These are phyloP conservation scores for Aurelia sp. DNA, from an alignment of 30 jellyfish, hydroid and myxozoan species.

Conservation along the genomic window DNA sequence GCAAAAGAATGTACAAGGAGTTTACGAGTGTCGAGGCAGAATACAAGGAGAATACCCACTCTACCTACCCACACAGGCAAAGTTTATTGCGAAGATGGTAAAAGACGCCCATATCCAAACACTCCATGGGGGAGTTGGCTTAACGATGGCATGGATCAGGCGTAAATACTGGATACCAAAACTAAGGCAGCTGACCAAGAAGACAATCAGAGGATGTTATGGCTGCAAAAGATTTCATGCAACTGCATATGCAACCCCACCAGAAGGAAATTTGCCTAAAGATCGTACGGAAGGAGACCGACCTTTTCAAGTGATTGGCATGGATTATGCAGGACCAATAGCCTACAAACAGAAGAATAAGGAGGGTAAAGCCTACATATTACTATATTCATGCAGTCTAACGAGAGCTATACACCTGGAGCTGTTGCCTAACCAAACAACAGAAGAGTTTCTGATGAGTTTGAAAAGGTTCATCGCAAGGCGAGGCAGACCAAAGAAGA, in stretches of 20 bases:
- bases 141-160: conserved; percentile 7
- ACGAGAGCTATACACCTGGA: conserved; percentile 61
- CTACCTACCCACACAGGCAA: conserved; percentile 18
- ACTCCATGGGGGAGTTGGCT: conserved; percentile 32
- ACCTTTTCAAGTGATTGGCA: conserved; percentile 55
- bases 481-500: conserved; percentile 67
- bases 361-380: conserved; percentile 58
- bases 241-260: conserved; percentile 8
- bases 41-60: conserved; percentile 23
- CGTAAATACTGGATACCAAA: conserved; percentile 58
- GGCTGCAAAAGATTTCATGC: conserved; percentile 50
- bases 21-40: background rate
- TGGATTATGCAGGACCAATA: conserved; percentile 30
- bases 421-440: conserved; percentile 50
- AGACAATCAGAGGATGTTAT: background rate
- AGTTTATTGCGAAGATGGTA: background rate
- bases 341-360: background rate
- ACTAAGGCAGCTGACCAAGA: conserved; percentile 46
- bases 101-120: background rate
- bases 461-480: conserved; percentile 56
- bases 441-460: conserved; percentile 41
- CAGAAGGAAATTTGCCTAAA: conserved; percentile 22
- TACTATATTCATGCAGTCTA: conserved; percentile 73
- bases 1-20: background rate
- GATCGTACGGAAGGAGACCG: conserved; percentile 42